phyloP scores from a whole-genome alignment of 2,113 vertebrate genomes.

The Sinocyclocheilus grahami region DNA sequence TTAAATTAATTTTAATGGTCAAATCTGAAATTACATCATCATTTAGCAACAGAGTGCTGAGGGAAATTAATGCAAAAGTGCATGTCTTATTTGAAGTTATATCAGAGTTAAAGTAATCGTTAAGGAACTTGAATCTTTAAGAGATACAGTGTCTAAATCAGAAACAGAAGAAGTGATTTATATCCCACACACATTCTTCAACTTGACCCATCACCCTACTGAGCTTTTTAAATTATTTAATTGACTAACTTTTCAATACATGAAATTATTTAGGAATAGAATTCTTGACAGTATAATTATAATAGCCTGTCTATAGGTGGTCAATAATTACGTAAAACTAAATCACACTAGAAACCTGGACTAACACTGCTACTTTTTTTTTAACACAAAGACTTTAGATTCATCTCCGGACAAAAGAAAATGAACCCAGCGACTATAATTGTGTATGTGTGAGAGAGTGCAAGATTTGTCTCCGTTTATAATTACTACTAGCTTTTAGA shows the following conservation, averaged over 20 bases:
- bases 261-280: not conserved
- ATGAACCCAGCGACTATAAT: constrained; percentile 9
- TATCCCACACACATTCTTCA: not conserved
- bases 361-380: not conserved
- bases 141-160: not conserved
- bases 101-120: not conserved
- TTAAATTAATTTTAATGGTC: not conserved
- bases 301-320: not conserved
- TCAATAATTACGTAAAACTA: not conserved
- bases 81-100: not conserved
- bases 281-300: not conserved
- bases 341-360: not conserved
- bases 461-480: constrained; percentile 23
- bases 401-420: not conserved
- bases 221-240: not conserved
- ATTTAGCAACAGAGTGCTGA: not conserved
- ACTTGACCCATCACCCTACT: not conserved
- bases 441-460: not conserved
- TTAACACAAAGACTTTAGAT: not conserved
- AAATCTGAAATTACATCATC: not conserved
- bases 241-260: not conserved
- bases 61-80: not conserved
- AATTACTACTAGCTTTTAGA: constrained; percentile 43
- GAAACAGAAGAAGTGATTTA: not conserved
- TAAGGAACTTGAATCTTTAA: not conserved